Evolutionary conservation across 2,888 invertebrate species (phyloP).

Genomic region (Liopterus haemorrhoidalis): DNA sequence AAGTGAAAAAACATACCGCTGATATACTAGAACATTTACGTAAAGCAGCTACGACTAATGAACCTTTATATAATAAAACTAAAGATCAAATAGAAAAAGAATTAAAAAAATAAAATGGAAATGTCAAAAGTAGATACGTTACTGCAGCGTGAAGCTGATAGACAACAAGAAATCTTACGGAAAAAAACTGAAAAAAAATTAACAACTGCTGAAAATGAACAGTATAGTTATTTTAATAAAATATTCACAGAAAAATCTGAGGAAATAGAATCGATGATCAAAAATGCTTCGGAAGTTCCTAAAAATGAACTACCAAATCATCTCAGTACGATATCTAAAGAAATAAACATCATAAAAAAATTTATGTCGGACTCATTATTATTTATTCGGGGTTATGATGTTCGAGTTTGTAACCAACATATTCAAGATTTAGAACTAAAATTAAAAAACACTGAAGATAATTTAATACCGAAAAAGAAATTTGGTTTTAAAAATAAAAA

Average conservation of each 20-base stretch:
- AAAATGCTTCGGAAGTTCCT: constrained; percentile 46
- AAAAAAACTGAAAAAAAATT: constrained; percentile 59
- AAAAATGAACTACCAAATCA: constrained; percentile 51
- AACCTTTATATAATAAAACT: constrained; percentile 46
- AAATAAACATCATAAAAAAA: constrained; percentile 69
- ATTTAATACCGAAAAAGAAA: constrained; percentile 74
- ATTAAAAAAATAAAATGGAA: constrained; percentile 40
- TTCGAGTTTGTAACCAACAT: constrained; percentile 69
- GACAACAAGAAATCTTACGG: constrained; percentile 59
- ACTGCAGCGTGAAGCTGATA: constrained; percentile 56
- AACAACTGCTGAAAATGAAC: constrained; percentile 58
- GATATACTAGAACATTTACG: constrained; percentile 46
- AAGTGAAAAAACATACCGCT: constrained; percentile 39
- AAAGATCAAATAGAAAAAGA: constrained; percentile 48
- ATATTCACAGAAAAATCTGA: constrained; percentile 61
- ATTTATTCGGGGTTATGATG: constrained; percentile 74
- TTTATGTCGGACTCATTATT: constrained; percentile 73
- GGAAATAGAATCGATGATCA: constrained; percentile 58
- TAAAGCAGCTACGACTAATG: constrained; percentile 47
- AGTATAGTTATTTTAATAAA: constrained; percentile 64
- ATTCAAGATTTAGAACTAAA: constrained; percentile 66
- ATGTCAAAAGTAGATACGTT: constrained; percentile 43
- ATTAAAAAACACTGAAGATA: constrained; percentile 64
- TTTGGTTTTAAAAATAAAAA: constrained; percentile 78
- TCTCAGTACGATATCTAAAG: constrained; percentile 65